Evolutionary conservation across 2,888 invertebrate species (phyloP), one percentile per base, ranked within the genome.

Genomic region (Drosophila colorata): DNA sequence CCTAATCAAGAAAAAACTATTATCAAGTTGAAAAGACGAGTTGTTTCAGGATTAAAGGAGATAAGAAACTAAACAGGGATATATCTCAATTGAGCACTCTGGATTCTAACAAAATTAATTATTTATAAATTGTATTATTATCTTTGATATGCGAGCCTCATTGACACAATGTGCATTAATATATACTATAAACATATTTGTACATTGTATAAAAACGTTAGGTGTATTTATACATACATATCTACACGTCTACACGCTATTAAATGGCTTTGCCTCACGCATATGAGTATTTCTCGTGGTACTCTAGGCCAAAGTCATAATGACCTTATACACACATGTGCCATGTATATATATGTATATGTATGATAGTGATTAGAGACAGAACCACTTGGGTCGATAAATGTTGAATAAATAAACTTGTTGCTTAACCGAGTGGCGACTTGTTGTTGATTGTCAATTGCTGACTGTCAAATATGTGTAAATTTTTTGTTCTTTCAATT

Each of bases 321-420:
- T 66, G 70, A 61, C 66, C 52, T 59, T 61, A 44, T 37, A 25
- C 40, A 59, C 47, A 59, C 16, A 55, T 13, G 35, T 11, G 16
- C 18, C 53, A 75, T 41, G 51, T 38, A 46, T 13, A 33, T 18
- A 16, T 16, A 9, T 31, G 16, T 28, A 37, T 51, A 56, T 23
- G 40, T 43, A 44, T 47, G 63, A 71, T 57, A 64, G 35, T 59
- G 55, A 64, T 76, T 51, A 41, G 49, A 51, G 28, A 41, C 25
- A 37, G 13, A 28, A 38, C 8, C 40, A 37, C n/a, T 13, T 70
- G 60, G 76, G 68, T 76, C 76, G 75, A 63, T 83, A 68, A 59
- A 66, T 56, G 58, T 66, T 79, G 58, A 74, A 67, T 58, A 79
- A 71, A 64, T 73, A 79, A 60, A 80, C 83, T 82, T 82, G 80